Conservation (phyloP, 1,140 invertebrate genomes). For the Drosophila ogumai region DNA sequence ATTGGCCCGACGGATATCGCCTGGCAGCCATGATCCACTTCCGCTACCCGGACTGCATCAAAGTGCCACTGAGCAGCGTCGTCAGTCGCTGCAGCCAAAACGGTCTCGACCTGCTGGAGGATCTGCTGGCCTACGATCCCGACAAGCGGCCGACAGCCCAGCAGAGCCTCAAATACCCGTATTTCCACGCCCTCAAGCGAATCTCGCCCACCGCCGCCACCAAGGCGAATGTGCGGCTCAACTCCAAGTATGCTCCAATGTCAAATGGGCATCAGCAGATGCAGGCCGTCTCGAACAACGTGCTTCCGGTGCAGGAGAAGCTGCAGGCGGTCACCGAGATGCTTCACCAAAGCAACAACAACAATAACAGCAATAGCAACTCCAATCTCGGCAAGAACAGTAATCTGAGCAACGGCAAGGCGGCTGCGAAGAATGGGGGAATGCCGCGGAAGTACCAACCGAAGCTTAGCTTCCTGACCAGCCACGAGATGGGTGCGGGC, state of each 20-base stretch:
- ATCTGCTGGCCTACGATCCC: slow-evolving; percentile 97
- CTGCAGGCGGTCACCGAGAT: slow-evolving; percentile 76
- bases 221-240: slow-evolving; percentile 80
- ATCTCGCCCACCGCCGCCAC: slow-evolving; percentile 82
- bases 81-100: slow-evolving; percentile 93
- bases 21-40: slow-evolving; percentile 98
- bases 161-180: slow-evolving; percentile 92
- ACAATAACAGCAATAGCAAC: slow-evolving; percentile 53
- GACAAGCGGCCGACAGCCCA: slow-evolving; percentile 95
- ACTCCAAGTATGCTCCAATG: slow-evolving; percentile 62
- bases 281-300: slow-evolving; percentile 71
- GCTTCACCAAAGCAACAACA: slow-evolving; percentile 67
- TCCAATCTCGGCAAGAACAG: slow-evolving; percentile 45
- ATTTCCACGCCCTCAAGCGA: slow-evolving; percentile 90
- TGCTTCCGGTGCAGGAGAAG: slow-evolving; percentile 84
- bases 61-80: slow-evolving; percentile 91
- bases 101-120: slow-evolving; percentile 93
- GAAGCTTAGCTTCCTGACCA: slow-evolving; percentile 63
- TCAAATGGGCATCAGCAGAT: slow-evolving; percentile 35
- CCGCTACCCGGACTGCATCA: slow-evolving; percentile 95
- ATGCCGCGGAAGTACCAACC: slow-evolving; percentile 65
- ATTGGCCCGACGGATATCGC: slow-evolving; percentile 98
- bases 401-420: slow-evolving; percentile 52
- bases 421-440: slow-evolving; percentile 52
- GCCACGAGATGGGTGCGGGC: slow-evolving; percentile 40